phyloP scores from a whole-genome alignment of 2,113 vertebrate genomes.

The Cochlearius cochlearius region DNA sequence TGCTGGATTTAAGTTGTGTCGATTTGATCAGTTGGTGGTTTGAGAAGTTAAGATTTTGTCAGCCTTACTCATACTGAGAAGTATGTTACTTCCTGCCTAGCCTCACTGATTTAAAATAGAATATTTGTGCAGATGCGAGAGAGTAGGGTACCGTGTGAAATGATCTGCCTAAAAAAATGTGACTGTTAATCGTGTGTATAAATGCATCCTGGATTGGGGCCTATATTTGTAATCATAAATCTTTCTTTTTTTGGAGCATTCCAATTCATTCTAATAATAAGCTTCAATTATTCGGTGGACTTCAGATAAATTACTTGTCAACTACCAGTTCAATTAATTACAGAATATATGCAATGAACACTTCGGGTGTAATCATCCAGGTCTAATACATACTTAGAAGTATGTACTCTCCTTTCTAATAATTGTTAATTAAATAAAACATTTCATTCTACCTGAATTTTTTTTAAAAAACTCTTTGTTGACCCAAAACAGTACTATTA shows the following conservation, averaged over 20 bases:
- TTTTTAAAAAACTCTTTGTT: neutral
- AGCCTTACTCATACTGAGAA: neutral
- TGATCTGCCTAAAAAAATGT: neutral
- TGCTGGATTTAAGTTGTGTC: neutral
- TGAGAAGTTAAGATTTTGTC: neutral
- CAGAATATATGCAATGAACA: neutral
- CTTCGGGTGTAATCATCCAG: constrained; percentile 14
- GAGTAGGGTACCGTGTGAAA: neutral
- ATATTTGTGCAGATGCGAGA: neutral
- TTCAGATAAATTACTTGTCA: constrained; percentile 58
- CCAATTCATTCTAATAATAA: constrained; percentile 17
- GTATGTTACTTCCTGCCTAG: neutral
- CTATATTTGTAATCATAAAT: neutral
- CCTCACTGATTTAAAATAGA: neutral
- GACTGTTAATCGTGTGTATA: neutral
- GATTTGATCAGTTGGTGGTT: neutral
- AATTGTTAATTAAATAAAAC: constrained; percentile 33
- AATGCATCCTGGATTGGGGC: neutral
- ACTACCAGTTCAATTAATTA: constrained; percentile 47
- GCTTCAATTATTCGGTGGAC: constrained; percentile 11
- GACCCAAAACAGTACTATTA: neutral
- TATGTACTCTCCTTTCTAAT: constrained; percentile 1
- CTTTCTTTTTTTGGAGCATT: neutral
- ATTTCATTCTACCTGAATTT: neutral
- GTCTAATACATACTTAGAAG: constrained; percentile 26